These are phyloP conservation scores for Mesocricetus auratus DNA, from an alignment of 2,113 vertebrate species.

Conservation along the genomic window DNA sequence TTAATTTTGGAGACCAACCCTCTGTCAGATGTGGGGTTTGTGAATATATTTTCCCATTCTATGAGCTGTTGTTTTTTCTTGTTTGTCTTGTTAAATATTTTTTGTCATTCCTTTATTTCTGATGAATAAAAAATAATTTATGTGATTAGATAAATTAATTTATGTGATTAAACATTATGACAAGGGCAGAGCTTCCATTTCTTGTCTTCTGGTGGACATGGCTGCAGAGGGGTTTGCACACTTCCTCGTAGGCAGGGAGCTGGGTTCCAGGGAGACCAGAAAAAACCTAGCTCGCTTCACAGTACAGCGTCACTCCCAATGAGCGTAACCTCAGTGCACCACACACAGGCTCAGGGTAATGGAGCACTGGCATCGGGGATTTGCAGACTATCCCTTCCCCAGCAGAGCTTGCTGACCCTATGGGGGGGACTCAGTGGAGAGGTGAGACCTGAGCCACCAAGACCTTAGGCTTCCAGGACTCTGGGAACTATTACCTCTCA, in stretches of 20 bases:
- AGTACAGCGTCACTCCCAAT: neutral
- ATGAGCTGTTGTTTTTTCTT: too few relatives aligned
- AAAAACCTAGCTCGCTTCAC: neutral
- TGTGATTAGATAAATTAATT: slow-evolving; percentile 91
- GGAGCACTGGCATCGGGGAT: neutral
- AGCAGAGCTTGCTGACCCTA: neutral
- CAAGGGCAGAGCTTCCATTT: neutral
- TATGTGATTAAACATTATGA: slow-evolving; percentile 87
- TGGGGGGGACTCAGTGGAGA: neutral
- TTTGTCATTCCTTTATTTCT: slow-evolving; percentile 84
- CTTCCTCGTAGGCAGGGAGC: neutral
- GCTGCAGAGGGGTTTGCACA: too few relatives aligned
- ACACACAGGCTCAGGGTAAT: too few relatives aligned
- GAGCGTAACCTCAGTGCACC: too few relatives aligned
- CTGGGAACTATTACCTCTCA: neutral
- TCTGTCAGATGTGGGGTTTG: too few relatives aligned
- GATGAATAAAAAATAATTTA: slow-evolving; percentile 92
- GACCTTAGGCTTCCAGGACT: neutral
- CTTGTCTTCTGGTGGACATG: neutral
- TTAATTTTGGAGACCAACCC: too few relatives aligned
- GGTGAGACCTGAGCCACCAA: neutral
- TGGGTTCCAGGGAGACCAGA: neutral
- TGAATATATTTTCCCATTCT: too few relatives aligned
- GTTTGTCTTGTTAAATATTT: too few relatives aligned
- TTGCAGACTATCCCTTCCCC: neutral